Conservation (phyloP, 35 echinoderm and acorn worm genomes). For the Lytechinus pictus region DNA sequence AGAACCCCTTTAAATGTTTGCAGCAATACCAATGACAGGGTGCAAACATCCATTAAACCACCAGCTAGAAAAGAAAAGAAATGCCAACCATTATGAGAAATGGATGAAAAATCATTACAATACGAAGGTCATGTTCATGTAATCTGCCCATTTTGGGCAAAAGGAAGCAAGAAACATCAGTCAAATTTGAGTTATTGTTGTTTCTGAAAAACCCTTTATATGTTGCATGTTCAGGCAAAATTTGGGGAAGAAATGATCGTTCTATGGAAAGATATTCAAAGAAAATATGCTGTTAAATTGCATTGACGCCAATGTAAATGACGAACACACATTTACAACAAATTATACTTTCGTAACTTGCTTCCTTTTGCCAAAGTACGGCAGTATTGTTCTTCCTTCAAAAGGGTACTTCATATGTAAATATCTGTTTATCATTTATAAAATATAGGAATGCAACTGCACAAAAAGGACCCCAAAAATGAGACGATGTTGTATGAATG, state of each 20-base stretch:
- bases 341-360: no score
- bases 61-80: not conserved
- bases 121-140: not conserved
- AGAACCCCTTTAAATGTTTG: not conserved
- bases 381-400: not conserved
- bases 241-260: no score
- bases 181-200: no score
- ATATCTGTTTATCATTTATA: not conserved
- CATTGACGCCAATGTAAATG: no score
- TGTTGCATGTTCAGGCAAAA: no score
- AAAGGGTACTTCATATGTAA: not conserved
- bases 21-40: not conserved
- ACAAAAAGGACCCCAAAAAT: not conserved
- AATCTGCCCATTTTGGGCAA: no score
- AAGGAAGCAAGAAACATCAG: no score
- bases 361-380: no score
- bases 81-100: not conserved
- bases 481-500: not conserved
- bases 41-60: not conserved
- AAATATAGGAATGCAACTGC: not conserved
- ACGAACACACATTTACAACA: no score
- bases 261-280: no score
- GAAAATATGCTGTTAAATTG: no score
- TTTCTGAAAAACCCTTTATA: no score
- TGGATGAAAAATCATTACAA: not conserved